phyloP scores from a whole-genome alignment of 2,797 vertebrate genomes.

The Hylomyscus alleni region DNA sequence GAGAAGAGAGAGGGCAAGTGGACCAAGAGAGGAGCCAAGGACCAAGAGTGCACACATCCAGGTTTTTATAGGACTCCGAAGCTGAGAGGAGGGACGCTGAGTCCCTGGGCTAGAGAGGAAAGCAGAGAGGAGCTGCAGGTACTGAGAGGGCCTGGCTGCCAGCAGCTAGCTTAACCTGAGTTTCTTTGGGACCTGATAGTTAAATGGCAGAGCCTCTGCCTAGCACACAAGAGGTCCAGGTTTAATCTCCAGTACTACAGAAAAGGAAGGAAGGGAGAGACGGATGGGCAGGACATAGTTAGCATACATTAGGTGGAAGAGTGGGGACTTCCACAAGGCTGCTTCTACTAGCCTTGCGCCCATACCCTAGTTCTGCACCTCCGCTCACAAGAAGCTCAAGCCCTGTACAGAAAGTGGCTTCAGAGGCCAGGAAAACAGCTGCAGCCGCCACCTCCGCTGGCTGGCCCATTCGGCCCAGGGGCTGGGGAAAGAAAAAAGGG shows the following conservation, averaged over 20 bases:
- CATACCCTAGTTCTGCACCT: constrained; percentile 93
- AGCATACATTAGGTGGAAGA: not conserved
- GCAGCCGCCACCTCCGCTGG: constrained; percentile 90
- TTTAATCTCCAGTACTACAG: not conserved
- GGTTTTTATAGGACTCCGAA: not conserved
- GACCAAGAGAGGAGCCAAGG: not conserved
- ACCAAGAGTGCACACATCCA: no score
- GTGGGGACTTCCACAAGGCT: constrained; percentile 75
- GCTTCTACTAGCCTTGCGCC: constrained; percentile 87
- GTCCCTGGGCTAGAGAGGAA: not conserved
- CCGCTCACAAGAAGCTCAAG: constrained; percentile 91
- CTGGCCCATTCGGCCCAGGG: constrained; percentile 93
- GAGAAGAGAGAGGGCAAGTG: not conserved
- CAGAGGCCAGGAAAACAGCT: constrained; percentile 91
- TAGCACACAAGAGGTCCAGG: not conserved
- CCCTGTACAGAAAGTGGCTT: constrained; percentile 93
- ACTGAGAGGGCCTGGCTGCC: not conserved
- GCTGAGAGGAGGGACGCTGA: not conserved
- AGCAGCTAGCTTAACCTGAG: not conserved
- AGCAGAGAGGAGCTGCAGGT: not conserved
- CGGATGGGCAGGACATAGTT: no score
- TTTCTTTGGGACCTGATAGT: not conserved
- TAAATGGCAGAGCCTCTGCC: not conserved
- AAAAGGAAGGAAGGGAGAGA: no score
- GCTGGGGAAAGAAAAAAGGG: constrained; percentile 83